phyloP scores from a whole-genome alignment of 2,797 vertebrate species.

The Bryconaethiops microstoma region DNA sequence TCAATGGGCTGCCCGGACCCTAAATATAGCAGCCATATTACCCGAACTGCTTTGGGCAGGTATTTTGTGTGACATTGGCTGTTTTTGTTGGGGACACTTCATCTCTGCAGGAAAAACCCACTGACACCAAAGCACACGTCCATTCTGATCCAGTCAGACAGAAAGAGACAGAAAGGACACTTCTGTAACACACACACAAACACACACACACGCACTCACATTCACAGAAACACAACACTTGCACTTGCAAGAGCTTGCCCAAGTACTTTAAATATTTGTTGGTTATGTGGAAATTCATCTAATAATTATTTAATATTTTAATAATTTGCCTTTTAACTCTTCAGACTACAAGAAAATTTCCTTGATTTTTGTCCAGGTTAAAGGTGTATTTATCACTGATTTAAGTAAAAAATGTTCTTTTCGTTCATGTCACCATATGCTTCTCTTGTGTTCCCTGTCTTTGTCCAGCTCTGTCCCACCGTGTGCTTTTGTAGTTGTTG shows the following conservation, averaged over 20 bases:
- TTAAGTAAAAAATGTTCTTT: no score
- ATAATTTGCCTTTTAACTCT: no score
- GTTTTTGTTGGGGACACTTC: slow-evolving; percentile 22
- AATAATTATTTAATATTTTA: no score
- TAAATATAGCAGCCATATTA: slow-evolving; percentile 43
- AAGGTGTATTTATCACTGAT: no score
- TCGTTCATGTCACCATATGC: no score
- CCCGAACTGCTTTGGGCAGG: slow-evolving; percentile 39
- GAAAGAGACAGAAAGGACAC: not conserved
- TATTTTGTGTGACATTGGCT: slow-evolving; percentile 39
- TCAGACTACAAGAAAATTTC: no score
- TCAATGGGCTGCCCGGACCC: slow-evolving; percentile 12
- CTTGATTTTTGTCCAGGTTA: no score
- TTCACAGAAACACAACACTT: no score
- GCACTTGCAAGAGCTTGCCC: not conserved
- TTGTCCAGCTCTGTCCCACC: no score
- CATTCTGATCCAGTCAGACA: not conserved
- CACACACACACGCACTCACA: not conserved
- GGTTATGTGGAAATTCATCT: no score
- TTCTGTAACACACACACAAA: not conserved
- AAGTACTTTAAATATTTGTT: not conserved
- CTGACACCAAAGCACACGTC: not conserved
- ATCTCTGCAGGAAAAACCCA: slow-evolving; percentile 11
- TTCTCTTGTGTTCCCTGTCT: no score
- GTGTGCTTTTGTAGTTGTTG: no score